These are phyloP conservation scores for Drosophila ezoana DNA, from an alignment of 2,888 invertebrate species.

Conservation along the genomic window DNA sequence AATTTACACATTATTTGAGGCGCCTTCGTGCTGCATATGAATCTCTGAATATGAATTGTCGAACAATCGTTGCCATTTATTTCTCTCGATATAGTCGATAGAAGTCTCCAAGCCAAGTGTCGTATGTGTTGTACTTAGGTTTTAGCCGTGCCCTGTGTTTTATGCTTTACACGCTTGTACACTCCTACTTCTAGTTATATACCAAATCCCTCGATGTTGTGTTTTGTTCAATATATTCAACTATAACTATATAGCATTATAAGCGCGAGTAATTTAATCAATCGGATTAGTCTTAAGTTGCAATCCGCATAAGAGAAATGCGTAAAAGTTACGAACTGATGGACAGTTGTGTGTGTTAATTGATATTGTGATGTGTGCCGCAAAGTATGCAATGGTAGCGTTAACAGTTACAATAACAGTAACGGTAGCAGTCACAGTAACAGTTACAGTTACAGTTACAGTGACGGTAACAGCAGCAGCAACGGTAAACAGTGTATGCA, in stretches of 20 bases:
- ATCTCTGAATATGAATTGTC: conserved; percentile 82
- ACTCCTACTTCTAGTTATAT: conserved; percentile 20
- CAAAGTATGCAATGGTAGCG: conserved; percentile 42
- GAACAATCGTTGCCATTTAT: conserved; percentile 83
- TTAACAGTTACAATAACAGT: conserved; percentile 9
- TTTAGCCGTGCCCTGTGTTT: conserved; percentile 63
- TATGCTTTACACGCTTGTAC: conserved; percentile 44
- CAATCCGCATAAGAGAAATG: conserved; percentile 30
- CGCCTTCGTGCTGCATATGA: conserved; percentile 55
- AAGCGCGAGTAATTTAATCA: conserved; percentile 28
- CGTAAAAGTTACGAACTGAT: conserved; percentile 56
- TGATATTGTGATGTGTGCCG: conserved; percentile 69
- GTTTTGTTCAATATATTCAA: conserved; percentile 62
- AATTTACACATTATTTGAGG: conserved; percentile 59
- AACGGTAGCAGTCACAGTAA: conserved; percentile 9
- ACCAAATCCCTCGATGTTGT: conserved; percentile 62
- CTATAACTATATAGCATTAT: conserved; percentile 23
- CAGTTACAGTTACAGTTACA: conserved; percentile 6
- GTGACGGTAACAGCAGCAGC: conserved; percentile 18
- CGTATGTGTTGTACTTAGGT: conserved; percentile 76
- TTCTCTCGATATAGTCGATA: conserved; percentile 62
- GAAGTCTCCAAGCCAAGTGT: conserved; percentile 51
- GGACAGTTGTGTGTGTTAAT: conserved; percentile 56
- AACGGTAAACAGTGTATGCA: conserved; percentile 58
- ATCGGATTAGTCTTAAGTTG: conserved; percentile 57